Percentiles rank a stretch among this genome's conserved stretches.
Conservation (phyloP, 1,140 invertebrate genomes). For the Tetragonula clypearis region DNA sequence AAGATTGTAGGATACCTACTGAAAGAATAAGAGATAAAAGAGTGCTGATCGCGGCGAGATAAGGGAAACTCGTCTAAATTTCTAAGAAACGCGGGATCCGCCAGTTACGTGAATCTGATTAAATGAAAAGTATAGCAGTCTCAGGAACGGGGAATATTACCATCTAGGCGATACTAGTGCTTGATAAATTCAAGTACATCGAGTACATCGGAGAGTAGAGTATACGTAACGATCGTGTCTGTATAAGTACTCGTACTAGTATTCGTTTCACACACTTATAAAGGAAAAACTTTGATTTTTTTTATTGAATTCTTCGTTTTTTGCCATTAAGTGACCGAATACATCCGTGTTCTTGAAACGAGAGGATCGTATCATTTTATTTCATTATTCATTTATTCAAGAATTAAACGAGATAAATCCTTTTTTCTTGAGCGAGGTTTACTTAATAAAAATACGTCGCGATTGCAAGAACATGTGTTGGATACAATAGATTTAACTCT, state of each 20-base stretch:
- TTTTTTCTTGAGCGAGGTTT: no score
- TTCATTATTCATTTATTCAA: not conserved
- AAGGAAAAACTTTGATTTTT: not conserved
- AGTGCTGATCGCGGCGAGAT: not conserved
- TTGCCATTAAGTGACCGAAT: not conserved
- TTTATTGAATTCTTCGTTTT: not conserved
- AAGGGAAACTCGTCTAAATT: constrained; percentile 26
- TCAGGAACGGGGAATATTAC: constrained; percentile 31
- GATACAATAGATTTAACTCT: no score
- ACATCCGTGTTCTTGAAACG: not conserved
- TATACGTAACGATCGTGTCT: constrained; percentile 44
- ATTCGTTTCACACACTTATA: not conserved
- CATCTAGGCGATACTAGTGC: constrained; percentile 50
- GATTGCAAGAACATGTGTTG: no score
- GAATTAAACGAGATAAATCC: no score
- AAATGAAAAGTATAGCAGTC: constrained; percentile 24
- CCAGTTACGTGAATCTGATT: constrained; percentile 43
- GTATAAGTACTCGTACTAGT: constrained; percentile 6
- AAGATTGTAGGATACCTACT: no score
- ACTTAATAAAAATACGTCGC: no score
- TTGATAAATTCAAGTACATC: constrained; percentile 45
- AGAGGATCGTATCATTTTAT: not conserved
- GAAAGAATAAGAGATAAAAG: no score
- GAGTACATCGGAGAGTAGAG: not conserved
- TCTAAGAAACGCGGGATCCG: constrained; percentile 23